Percentiles rank a stretch among this genome's conserved stretches.
Conservation (phyloP, 2,888 invertebrate genomes). For the Tyria jacobaeae region DNA sequence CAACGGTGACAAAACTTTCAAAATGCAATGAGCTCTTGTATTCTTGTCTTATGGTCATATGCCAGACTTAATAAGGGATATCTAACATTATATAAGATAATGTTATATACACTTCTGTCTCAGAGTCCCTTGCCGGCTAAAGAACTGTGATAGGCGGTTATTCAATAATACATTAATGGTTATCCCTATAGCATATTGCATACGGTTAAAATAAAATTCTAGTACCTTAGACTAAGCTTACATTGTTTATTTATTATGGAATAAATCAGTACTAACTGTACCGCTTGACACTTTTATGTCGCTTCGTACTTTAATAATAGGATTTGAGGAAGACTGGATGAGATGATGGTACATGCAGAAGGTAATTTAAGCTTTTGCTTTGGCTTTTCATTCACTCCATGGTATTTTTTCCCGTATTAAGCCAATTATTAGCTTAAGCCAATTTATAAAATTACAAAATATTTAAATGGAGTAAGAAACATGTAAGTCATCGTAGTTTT, state of each 20-base stretch:
- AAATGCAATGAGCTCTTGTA: too few species aligned
- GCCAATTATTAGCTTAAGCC: too few species aligned
- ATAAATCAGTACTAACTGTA: constrained; percentile 8
- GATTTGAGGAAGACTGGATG: not conserved
- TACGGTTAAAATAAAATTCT: not conserved
- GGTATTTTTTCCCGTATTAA: not conserved
- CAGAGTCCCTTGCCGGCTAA: not conserved
- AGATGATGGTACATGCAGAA: not conserved
- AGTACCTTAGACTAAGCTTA: not conserved
- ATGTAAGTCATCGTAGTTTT: too few species aligned
- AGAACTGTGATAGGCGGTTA: constrained; percentile 10
- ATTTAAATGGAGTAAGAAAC: too few species aligned
- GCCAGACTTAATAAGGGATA: too few species aligned
- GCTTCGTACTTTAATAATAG: not conserved
- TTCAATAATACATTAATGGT: constrained; percentile 13
- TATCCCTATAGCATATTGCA: too few species aligned
- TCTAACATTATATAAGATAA: too few species aligned
- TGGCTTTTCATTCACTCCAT: not conserved
- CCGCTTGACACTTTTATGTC: constrained; percentile 5
- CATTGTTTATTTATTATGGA: constrained; percentile 1
- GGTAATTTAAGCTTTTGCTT: not conserved
- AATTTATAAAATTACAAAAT: too few species aligned
- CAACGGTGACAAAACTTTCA: too few species aligned
- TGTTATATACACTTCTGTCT: not conserved
- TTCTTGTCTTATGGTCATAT: too few species aligned